Evolutionary conservation across 1,140 invertebrate genomes (phyloP), one percentile per base, ranked within the genome.

Genomic region (Teleopsis dalmanni): DNA sequence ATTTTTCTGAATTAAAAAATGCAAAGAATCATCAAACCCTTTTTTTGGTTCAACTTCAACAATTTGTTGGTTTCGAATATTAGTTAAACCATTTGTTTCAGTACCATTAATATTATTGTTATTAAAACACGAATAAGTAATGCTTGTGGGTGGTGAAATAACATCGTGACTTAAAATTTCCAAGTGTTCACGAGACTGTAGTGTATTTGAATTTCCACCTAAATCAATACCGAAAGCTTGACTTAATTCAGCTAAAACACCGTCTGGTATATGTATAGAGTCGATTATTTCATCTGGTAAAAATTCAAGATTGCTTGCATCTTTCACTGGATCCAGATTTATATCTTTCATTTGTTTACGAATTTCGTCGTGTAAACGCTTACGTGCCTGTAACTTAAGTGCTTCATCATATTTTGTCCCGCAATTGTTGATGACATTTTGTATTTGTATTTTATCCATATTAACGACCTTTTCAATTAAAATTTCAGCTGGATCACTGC

Each of bases 361-460:
- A 18, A 70, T 56, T 34, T 60, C 57, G 26, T 67, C 66, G 10
- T 60, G 58, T 11, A 65, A 36, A 18, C 58, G 55, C 23, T 56
- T 44, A 1, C 62, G 48, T 10, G 66, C 65, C 26, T 69, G 63
- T 4, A 48, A 8, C 27, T 69, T 56, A 7, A 70, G 34, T 11
- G 62, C 61, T 26, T 60, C 62, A 43, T 69, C 60, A 38, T 54
- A 69, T 27, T 64, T 64, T 7, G 63, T 60, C 22, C 59, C 57
- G 9, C 62, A 48, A 31, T 57, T 65, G 33, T 70, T 70, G 21
- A 70, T 70, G 21, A 70, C 59, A 21, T 70, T 52, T 36, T 60
- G 63, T 0, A 70, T 57, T 16, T 51, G 50, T 42, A 57, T 53
- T 47, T 67, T 69, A 45, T 67, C 58, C 56, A 70, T 59, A 5